Conservation (phyloP, 2,888 invertebrate species). For the Lutraria lutraria region DNA sequence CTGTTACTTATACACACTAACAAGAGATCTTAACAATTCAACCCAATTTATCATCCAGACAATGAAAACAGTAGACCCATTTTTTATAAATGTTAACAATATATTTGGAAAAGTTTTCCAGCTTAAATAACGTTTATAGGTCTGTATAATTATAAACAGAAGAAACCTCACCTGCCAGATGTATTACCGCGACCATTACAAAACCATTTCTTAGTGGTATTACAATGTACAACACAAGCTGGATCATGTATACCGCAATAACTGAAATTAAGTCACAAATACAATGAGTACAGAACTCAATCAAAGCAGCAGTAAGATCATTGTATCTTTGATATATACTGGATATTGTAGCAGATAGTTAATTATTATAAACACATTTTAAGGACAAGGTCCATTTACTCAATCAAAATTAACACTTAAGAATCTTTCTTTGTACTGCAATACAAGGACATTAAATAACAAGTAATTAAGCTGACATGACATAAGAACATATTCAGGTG, state of each 20-base stretch:
- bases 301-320: too few species aligned
- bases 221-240: constrained; percentile 98
- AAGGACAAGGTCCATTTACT: too few species aligned
- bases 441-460: neutral
- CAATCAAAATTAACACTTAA: neutral
- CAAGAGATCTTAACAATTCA: too few species aligned
- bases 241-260: constrained; percentile 99
- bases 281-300: neutral
- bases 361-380: too few species aligned
- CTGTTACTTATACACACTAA: too few species aligned
- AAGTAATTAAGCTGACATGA: too few species aligned
- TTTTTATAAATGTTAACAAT: too few species aligned
- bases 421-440: neutral
- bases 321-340: too few species aligned
- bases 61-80: too few species aligned
- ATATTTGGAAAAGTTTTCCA: neutral
- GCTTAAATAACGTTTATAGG: neutral
- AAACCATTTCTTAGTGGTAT: constrained; percentile 99
- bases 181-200: constrained; percentile 99
- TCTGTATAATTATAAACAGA: neutral
- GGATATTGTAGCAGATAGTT: too few species aligned
- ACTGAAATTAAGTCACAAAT: constrained; percentile 87
- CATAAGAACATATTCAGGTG: too few species aligned
- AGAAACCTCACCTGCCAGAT: constrained; percentile 90
- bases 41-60: too few species aligned